These are phyloP conservation scores for Caiman crocodilus DNA, from an alignment of 2,797 vertebrate genomes.

Conservation along the genomic window DNA sequence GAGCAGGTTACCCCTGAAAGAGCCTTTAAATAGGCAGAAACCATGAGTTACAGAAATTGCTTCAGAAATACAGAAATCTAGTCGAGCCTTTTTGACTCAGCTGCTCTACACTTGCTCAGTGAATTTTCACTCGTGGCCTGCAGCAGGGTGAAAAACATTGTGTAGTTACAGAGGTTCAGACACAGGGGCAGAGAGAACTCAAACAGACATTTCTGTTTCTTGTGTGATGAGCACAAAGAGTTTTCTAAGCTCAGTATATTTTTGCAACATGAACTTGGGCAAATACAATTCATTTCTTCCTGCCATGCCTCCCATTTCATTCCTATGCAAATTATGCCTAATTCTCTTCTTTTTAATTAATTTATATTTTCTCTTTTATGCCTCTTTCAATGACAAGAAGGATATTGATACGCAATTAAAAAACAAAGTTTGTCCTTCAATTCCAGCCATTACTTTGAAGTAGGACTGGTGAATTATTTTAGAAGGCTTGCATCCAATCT, in stretches of 20 bases:
- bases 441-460: not conserved
- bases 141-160: not conserved
- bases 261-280: not conserved
- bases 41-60: not conserved
- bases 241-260: not conserved
- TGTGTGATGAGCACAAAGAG: not conserved
- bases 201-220: not conserved
- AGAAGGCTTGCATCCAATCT: not conserved
- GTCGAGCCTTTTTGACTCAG: not conserved
- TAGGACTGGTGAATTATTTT: not conserved
- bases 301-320: constrained; percentile 21
- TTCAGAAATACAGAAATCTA: not conserved
- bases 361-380: constrained; percentile 45
- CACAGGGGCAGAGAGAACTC: not conserved
- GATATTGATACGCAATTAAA: constrained; percentile 4
- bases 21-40: not conserved
- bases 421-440: not conserved
- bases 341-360: constrained; percentile 68
- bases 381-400: constrained; percentile 45
- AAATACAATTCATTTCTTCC: constrained; percentile 1
- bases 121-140: not conserved
- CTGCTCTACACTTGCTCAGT: not conserved
- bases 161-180: not conserved
- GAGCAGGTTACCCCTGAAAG: not conserved
- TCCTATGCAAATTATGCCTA: constrained; percentile 9